Base-by-base conservation (phyloP, 2,888 invertebrate species). In the Idaea biselata region DNA sequence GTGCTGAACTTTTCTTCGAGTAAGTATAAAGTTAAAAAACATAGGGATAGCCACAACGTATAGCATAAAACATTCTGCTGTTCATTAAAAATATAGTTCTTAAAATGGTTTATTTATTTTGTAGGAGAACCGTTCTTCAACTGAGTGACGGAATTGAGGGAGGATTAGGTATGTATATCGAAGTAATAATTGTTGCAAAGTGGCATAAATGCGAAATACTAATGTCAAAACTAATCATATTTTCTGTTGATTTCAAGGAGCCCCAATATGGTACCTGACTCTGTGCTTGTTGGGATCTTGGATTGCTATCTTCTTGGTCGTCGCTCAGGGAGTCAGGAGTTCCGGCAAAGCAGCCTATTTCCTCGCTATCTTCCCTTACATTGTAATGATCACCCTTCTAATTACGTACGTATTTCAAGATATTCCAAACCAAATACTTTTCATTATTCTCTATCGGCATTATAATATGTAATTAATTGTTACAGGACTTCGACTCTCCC, bases 331-430 rank as follows among this genome's bases (percentile, higher is more conserved):
- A 14, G 96, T 97, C 0, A 95, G 95, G 82, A 96, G 96, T 76
- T 95, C 96, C 0, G 97, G 97, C 58, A 97, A 96, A 84, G 96
- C 95, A 0, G 95, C 97, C 0, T 98, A 98, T 85, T 97, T 98
- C 84, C 94, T 98, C n/a, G 98, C 98, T 0, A 84, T 97, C 3
- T 97, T 97, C 81, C 97, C 97, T 0, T 97, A 97, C 77, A 93
- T 96, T 6, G 95, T 97, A 60, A 94, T 97, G 85, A 88, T 97
- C 64, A 94, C 94, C 33, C 87, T 97, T 58, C 93, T 97, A 16
- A 94, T 97, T 59, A 93, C 90, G 88, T 93, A 78, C 74, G 80
- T 78, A 62, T 58, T 58, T 55, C 33, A 31, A 44, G 6, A 44
- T 44, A 44, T 3, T 14, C 44, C 3, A 33, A 33, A 1, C 6